Evolutionary conservation across 2,797 vertebrate species (phyloP).

Genomic region (Miichthys miiuy): DNA sequence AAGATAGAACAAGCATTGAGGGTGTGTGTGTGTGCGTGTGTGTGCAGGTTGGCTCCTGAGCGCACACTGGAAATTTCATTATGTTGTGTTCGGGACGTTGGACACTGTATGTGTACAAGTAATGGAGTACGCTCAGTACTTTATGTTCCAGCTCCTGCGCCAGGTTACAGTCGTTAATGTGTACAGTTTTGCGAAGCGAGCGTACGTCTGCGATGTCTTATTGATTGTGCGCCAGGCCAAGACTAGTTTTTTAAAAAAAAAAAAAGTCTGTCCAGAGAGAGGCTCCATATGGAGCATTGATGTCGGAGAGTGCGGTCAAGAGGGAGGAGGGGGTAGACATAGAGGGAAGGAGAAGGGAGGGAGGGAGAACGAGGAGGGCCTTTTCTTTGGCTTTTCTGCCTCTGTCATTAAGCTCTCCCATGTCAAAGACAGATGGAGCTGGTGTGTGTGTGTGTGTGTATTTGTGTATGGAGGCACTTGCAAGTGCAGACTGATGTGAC

Average conservation of each 20-base stretch:
- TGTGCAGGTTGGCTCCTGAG: slow-evolving; percentile 19
- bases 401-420: slow-evolving; percentile 88
- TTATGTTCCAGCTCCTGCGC: slow-evolving; percentile 57
- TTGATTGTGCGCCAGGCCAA: slow-evolving; percentile 76
- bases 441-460: slow-evolving; percentile 47
- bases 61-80: slow-evolving; percentile 65
- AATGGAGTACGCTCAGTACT: slow-evolving; percentile 37
- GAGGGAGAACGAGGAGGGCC: slow-evolving; percentile 53
- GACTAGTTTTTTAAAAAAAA: slow-evolving; percentile 46
- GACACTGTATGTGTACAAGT: slow-evolving; percentile 37
- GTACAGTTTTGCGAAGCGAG: slow-evolving; percentile 41
- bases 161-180: slow-evolving; percentile 61
- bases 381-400: slow-evolving; percentile 83
- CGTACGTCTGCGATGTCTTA: slow-evolving; percentile 60
- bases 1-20: slow-evolving; percentile 60
- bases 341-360: slow-evolving; percentile 60
- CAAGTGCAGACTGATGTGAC: slow-evolving; percentile 72
- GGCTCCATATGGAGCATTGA: slow-evolving; percentile 85
- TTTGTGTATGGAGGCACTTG: slow-evolving; percentile 45
- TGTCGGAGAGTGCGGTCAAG: slow-evolving; percentile 82
- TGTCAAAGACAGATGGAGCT: slow-evolving; percentile 85
- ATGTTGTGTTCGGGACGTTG: slow-evolving; percentile 47
- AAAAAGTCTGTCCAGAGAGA: slow-evolving; percentile 72
- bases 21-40: neutral
- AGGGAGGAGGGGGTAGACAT: slow-evolving; percentile 45